A percentile compares a stretch with the other conserved stretches of the same genome.
Evolutionary conservation across 2,113 vertebrate species (phyloP).

Genomic region (Lepus europaeus): DNA sequence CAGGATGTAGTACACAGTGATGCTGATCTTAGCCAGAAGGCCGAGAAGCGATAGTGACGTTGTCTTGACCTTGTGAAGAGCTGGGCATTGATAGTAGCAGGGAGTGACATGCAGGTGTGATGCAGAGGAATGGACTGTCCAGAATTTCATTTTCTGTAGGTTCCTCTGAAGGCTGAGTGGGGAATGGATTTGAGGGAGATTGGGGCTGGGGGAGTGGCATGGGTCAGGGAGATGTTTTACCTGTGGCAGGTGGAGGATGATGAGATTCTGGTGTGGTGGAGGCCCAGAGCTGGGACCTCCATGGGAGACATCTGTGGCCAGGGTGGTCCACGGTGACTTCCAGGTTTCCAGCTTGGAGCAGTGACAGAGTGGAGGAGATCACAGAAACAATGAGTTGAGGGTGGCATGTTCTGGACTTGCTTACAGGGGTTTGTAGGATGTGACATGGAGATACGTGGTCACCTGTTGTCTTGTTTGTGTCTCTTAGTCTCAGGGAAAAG

Average conservation of each 20-base stretch:
- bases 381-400: neutral
- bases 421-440: neutral
- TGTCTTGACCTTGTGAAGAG: neutral
- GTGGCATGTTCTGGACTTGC: neutral
- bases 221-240: neutral
- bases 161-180: neutral
- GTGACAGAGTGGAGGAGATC: neutral
- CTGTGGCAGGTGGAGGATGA: neutral
- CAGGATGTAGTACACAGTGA: too few relatives aligned
- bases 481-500: neutral
- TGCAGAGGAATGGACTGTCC: too few relatives aligned
- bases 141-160: neutral
- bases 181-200: neutral
- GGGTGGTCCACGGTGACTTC: neutral
- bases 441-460: neutral
- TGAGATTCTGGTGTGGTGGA: neutral
- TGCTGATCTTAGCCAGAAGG: too few relatives aligned
- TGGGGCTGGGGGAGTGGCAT: too few relatives aligned
- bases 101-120: neutral
- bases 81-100: neutral
- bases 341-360: neutral
- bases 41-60: fast-evolving
- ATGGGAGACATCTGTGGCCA: neutral
- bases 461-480: neutral
- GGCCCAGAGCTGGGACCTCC: neutral